A percentile compares a stretch with the other conserved stretches of the same genome.
Conservation (phyloP, 2,888 invertebrate genomes). For the Trisateles emortualis region DNA sequence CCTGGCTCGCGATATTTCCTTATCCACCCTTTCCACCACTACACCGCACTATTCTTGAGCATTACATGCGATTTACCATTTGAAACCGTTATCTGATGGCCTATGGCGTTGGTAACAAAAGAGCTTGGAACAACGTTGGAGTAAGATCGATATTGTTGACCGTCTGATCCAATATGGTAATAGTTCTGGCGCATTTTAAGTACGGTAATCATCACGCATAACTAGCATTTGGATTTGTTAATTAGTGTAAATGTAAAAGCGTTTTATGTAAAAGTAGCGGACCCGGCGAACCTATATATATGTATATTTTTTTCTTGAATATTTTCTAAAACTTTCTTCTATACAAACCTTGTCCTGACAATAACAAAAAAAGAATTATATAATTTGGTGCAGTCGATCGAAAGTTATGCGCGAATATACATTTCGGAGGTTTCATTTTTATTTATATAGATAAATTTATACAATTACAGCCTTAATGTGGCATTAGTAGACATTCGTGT, state of each 20-base stretch:
- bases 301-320: no score
- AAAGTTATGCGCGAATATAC: no score
- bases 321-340: no score
- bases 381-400: no score
- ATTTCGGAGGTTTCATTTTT: no score
- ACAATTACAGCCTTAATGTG: no score
- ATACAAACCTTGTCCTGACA: no score
- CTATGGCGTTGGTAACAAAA: conserved; percentile 70
- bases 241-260: neutral
- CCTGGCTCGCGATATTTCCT: conserved; percentile 57
- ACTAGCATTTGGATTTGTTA: neutral
- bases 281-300: no score
- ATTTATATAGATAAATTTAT: no score
- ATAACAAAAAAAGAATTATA: no score
- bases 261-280: no score
- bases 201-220: conserved; percentile 13
- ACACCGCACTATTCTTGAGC: conserved; percentile 67
- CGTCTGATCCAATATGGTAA: conserved; percentile 49
- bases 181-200: conserved; percentile 33
- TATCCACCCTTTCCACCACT: conserved; percentile 60
- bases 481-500: no score
- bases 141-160: conserved; percentile 70
- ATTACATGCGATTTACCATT: conserved; percentile 82
- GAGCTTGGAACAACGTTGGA: conserved; percentile 67
- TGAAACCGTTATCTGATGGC: conserved; percentile 79